These are phyloP conservation scores for Dryobota labecula DNA, from an alignment of 2,888 invertebrate species.

Conservation along the genomic window DNA sequence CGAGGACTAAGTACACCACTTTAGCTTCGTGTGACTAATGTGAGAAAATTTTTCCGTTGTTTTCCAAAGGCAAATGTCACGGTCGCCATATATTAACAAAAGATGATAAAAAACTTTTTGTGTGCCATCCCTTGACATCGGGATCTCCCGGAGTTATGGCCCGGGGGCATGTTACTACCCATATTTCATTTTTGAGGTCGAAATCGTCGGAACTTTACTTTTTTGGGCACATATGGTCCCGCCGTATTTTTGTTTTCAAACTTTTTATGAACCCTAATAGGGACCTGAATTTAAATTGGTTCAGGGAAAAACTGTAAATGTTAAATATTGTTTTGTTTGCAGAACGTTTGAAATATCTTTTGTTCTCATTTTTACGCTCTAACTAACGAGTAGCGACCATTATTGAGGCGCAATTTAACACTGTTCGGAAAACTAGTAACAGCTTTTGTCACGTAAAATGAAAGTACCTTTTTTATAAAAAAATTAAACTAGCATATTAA, in stretches of 20 bases:
- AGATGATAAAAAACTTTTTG: slow-evolving; percentile 66
- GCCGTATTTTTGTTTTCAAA: slow-evolving; percentile 45
- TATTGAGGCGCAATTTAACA: not conserved
- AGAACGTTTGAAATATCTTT: slow-evolving; percentile 5
- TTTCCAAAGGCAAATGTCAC: slow-evolving; percentile 61
- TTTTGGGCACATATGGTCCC: slow-evolving; percentile 39
- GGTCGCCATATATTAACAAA: slow-evolving; percentile 58
- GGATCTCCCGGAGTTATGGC: slow-evolving; percentile 58
- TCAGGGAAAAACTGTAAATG: slow-evolving; percentile 25
- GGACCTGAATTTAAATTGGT: slow-evolving; percentile 38
- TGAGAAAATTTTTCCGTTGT: slow-evolving; percentile 46
- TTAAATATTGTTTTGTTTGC: slow-evolving; percentile 27
- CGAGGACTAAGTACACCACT: slow-evolving; percentile 14
- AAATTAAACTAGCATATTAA: slow-evolving; percentile 2
- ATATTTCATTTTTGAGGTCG: slow-evolving; percentile 62
- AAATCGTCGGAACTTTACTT: slow-evolving; percentile 51
- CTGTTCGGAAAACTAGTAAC: slow-evolving; percentile 3
- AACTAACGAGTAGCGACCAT: slow-evolving; percentile 12
- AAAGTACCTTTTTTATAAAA: not conserved
- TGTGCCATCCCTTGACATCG: slow-evolving; percentile 48
- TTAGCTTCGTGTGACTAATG: slow-evolving; percentile 49
- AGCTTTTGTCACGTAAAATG: slow-evolving; percentile 23
- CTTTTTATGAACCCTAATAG: slow-evolving; percentile 48
- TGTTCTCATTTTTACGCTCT: slow-evolving; percentile 4
- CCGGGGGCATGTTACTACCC: slow-evolving; percentile 53